Conservation (phyloP, 1,140 invertebrate genomes). For the Pantala flavescens region DNA sequence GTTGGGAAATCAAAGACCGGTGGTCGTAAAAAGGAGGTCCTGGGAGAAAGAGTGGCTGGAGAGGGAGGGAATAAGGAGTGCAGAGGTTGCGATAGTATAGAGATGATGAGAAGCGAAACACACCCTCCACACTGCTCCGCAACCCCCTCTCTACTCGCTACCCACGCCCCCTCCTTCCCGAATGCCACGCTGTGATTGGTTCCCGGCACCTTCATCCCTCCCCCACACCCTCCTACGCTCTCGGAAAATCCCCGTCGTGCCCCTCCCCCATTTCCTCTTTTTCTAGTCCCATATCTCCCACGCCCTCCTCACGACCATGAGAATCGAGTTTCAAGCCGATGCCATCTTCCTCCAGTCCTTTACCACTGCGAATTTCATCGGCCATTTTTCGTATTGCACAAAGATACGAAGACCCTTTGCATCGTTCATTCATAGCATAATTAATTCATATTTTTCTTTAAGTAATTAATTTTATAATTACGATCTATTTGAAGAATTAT, state of each 20-base stretch:
- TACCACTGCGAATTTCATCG: no score
- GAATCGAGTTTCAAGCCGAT: constrained; percentile 17
- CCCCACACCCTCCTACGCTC: constrained; percentile 11
- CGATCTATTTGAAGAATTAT: no score
- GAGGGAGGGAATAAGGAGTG: constrained; percentile 17
- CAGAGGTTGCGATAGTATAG: constrained; percentile 26
- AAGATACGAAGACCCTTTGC: no score
- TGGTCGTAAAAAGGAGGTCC: neutral
- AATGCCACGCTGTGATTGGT: constrained; percentile 12
- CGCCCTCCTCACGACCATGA: constrained; percentile 31
- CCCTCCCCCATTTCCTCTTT: constrained; percentile 27
- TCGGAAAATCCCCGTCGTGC: neutral
- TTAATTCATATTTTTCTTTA: no score
- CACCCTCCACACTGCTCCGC: neutral
- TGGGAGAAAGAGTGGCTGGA: constrained; percentile 26
- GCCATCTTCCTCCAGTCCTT: no score
- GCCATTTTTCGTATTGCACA: no score
- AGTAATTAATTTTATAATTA: no score
- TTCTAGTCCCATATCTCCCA: no score
- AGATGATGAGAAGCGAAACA: constrained; percentile 31
- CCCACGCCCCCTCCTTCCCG: neutral
- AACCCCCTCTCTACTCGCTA: neutral
- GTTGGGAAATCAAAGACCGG: constrained; percentile 29
- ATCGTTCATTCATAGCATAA: no score
- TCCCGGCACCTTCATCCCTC: constrained; percentile 13